These are phyloP conservation scores for Campoplex nolae DNA, from an alignment of 2,888 invertebrate genomes.

Conservation along the genomic window DNA sequence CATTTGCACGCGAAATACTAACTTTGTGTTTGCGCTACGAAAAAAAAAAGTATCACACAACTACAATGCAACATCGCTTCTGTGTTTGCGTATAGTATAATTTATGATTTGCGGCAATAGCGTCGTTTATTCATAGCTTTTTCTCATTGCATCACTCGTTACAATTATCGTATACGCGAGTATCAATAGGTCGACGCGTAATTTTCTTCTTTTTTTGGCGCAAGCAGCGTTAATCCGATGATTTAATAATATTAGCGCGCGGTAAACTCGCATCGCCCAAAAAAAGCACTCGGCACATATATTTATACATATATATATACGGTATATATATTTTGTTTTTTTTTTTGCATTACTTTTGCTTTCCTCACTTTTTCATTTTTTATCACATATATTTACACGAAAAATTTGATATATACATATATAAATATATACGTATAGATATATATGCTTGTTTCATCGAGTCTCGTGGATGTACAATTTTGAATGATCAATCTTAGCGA, in stretches of 20 bases:
- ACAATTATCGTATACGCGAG: conserved; percentile 51
- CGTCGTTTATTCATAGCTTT: conserved; percentile 21
- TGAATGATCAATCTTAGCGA: conserved; percentile 15
- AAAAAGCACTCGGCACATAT: conserved; percentile 56
- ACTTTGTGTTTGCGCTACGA: conserved; percentile 78
- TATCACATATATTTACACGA: conserved; percentile 56
- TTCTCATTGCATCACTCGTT: conserved; percentile 36
- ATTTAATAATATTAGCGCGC: conserved; percentile 21
- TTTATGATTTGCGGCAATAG: conserved; percentile 38
- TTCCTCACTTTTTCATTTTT: not conserved
- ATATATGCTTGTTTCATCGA: conserved; percentile 51
- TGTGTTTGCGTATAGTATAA: conserved; percentile 55
- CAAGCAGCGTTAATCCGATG: conserved; percentile 39
- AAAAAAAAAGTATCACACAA: conserved; percentile 42
- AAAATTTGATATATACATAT: conserved; percentile 63
- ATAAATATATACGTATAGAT: conserved; percentile 58
- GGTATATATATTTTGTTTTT: conserved; percentile 38
- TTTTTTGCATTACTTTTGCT: conserved; percentile 32
- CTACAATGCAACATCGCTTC: conserved; percentile 77
- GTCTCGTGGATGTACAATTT: conserved; percentile 50
- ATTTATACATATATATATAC: conserved; percentile 61
- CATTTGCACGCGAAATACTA: conserved; percentile 83
- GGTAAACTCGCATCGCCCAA: conserved; percentile 23
- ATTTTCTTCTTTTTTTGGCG: conserved; percentile 4
- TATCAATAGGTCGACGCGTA: conserved; percentile 60